phyloP scores from a whole-genome alignment of 1,140 invertebrate species.

The Geopemphigus sp. region DNA sequence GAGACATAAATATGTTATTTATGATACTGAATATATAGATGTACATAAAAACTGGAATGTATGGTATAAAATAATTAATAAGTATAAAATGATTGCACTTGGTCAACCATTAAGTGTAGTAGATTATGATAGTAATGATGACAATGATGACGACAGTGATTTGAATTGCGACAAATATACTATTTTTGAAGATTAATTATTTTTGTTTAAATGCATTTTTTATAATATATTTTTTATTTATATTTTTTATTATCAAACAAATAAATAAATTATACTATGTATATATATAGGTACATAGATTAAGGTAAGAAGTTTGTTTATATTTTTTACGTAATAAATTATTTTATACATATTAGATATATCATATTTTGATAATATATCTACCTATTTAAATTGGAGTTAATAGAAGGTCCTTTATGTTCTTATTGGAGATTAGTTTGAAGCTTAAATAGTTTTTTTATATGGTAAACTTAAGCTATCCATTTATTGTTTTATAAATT shows the following conservation, averaged over 20 bases:
- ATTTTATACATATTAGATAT: too few relatives aligned
- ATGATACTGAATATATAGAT: not conserved
- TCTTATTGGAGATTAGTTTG: too few relatives aligned
- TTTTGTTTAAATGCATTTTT: not conserved
- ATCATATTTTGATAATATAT: too few relatives aligned
- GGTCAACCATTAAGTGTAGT: not conserved
- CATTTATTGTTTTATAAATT: too few relatives aligned
- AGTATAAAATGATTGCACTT: not conserved
- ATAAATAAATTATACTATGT: too few relatives aligned
- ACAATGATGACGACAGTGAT: not conserved
- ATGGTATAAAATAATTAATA: not conserved
- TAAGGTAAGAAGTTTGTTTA: too few relatives aligned
- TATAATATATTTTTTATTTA: not conserved
- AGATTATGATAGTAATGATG: not conserved
- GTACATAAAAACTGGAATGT: not conserved
- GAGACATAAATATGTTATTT: constrained; percentile 41
- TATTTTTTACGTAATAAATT: too few relatives aligned
- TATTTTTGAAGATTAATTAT: constrained; percentile 22
- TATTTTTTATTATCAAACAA: not conserved
- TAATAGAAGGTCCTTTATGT: too few relatives aligned
- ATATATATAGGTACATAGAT: too few relatives aligned
- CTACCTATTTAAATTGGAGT: too few relatives aligned
- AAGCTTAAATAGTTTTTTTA: too few relatives aligned
- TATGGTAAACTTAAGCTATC: too few relatives aligned
- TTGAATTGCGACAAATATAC: not conserved